Conservation (phyloP, 2,888 invertebrate species). For the Eudemis profundana region DNA sequence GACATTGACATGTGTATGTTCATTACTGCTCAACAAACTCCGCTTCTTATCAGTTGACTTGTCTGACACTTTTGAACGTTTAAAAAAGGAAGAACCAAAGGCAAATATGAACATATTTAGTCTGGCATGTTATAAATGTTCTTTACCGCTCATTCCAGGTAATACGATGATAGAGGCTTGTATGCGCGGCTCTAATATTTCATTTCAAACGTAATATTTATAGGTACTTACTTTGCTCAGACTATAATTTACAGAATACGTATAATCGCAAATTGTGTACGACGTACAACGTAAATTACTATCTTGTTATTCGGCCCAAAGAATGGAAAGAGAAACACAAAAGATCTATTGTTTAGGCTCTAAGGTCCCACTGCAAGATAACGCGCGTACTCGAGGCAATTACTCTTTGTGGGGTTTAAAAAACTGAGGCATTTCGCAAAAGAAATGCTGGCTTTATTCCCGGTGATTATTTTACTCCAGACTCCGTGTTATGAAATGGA, state of each 20-base stretch:
- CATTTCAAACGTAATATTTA: conserved; percentile 13
- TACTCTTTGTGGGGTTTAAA: conserved; percentile 38
- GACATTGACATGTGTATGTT: too few species aligned
- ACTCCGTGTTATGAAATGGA: conserved; percentile 23
- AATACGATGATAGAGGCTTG: conserved; percentile 13
- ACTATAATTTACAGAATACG: conserved; percentile 23
- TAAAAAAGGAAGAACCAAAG: neutral
- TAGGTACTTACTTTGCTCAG: conserved; percentile 3
- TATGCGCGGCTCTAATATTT: conserved; percentile 9
- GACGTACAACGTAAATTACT: conserved; percentile 34
- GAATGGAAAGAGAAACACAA: conserved; percentile 44
- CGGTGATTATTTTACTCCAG: conserved; percentile 7
- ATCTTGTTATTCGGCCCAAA: conserved; percentile 38
- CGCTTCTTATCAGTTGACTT: too few species aligned
- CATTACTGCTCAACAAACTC: too few species aligned
- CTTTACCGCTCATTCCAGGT: neutral
- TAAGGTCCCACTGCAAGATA: conserved; percentile 44
- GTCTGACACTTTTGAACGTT: too few species aligned
- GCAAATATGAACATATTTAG: too few species aligned
- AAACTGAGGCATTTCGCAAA: conserved; percentile 36
- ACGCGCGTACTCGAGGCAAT: conserved; percentile 36
- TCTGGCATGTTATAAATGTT: neutral
- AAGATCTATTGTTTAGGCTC: conserved; percentile 41
- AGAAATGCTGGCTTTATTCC: conserved; percentile 25
- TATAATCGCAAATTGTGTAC: conserved; percentile 31